Percentiles rank a stretch among this genome's conserved stretches.
phyloP scores from a whole-genome alignment of 2,113 vertebrate species.

The Mesembrinibis cayennensis region DNA sequence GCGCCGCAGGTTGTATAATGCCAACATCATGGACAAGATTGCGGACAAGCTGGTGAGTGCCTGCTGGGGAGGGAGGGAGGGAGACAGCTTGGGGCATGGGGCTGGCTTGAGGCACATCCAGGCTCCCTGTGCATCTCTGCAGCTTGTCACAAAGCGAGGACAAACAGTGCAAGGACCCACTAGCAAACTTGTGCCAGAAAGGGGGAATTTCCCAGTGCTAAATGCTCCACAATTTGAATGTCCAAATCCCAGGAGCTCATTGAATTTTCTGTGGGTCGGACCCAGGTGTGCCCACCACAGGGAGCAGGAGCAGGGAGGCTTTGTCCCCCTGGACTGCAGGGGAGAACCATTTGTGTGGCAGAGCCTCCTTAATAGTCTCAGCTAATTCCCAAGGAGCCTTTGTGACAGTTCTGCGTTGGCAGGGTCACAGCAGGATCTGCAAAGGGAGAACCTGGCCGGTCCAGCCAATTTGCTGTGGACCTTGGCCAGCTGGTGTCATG shows the following conservation, averaged over 20 bases:
- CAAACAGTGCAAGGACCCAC: too few relatives aligned
- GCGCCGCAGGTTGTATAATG: constrained; percentile 89
- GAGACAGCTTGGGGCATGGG: neutral
- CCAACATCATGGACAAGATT: constrained; percentile 93
- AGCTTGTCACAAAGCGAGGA: neutral
- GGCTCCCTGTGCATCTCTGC: neutral
- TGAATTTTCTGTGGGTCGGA: neutral
- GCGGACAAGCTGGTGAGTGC: constrained; percentile 89
- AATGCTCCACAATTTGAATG: neutral
- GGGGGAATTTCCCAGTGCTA: neutral
- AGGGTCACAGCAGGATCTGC: neutral
- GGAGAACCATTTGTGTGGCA: fast-evolving
- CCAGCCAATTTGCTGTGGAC: neutral
- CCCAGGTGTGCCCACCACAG: neutral
- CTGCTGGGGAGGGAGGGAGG: neutral
- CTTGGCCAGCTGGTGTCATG: neutral
- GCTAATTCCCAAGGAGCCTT: neutral
- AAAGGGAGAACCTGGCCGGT: neutral
- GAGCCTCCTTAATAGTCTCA: neutral
- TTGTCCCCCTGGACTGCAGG: neutral
- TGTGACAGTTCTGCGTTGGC: fast-evolving
- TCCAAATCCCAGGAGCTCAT: neutral
- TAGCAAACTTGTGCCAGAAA: neutral
- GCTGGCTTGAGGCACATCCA: neutral
- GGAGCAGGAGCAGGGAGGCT: neutral